Base-by-base conservation (phyloP, 2,797 vertebrate species). In the Ataeniobius toweri region DNA sequence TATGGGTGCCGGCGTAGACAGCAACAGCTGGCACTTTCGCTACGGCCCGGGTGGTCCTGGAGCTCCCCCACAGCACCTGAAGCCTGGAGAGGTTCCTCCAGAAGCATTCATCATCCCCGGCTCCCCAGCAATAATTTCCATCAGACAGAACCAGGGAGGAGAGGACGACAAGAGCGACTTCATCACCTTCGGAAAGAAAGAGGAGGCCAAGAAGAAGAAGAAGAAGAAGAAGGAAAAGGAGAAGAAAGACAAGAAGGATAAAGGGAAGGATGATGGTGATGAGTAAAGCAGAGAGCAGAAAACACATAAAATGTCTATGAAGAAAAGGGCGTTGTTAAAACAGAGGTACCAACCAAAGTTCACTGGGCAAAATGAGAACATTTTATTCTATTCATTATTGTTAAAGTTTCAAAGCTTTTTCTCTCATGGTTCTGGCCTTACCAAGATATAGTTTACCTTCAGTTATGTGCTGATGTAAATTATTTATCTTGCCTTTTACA, bases 191-290 rank as follows among this genome's bases (percentile, higher is more conserved):
- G 98, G 98, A 86, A 99, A 99, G 96, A 99, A 99, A 86, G 98
- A 99, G 89, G 98, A 99, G 91, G 97, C 97, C 91, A 99, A 98
- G 96, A 98, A 98, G 95, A 98, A 98, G 93, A 98, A 98, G 94
- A 98, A 99, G 95, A 99, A 99, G 97, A 99, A 96, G 96, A 99
- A 98, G 96, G 98, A 99, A 87, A 99, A 99, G 95, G 98, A 99
- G 88, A 99, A 99, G 95, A 98, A 98, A 83, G 95, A 96, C 86
- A 96, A 96, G 87, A 95, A 95, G 92, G 97, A 99, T 89, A 98
- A 98, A 93, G 97, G 97, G 77, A 98, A 97, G 93, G 97, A 97
- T 95, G 98, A 99, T 75, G 97, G 96, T 89, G 98, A 99, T 94
- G 97, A 99, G 94, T 98, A 96, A 94, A 89, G 68, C 53, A 83